Base-by-base conservation (phyloP, 2,797 vertebrate genomes). In the Anas bernieri region DNA sequence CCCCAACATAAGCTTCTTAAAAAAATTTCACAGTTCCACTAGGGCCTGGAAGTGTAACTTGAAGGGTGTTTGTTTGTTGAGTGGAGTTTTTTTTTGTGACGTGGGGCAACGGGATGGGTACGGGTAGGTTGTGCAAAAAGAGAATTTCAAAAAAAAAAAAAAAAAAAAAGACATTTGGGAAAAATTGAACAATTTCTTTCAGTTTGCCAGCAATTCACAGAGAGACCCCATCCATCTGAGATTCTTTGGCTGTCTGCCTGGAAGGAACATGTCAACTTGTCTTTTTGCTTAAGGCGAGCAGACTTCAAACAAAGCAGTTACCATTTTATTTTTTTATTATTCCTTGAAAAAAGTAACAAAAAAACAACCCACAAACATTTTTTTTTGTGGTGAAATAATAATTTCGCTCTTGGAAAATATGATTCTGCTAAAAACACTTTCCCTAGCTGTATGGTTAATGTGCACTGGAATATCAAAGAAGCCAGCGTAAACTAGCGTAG, bases 191-290 rank as follows among this genome's bases (percentile, higher is more conserved):
- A 12, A 69, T 93, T 96, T 92, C 75, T 62, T n/a, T 63, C 46
- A 81, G 82, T 26, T 81, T 92, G 79, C 79, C 45, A 62, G 88
- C 50, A 89, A 75, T 66, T 89, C 72, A 75, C 3, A 91, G 30
- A 94, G 59, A 92, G 74, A 93, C 88, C 63, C 59, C 21, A 96
- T 82, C 70, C 83, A 94, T 94, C 74, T 59, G 94, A 96, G 74
- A 94, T 73, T 88, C 73, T 95, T 17, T 96, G 94, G 87, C 91
- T 86, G 73, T 48, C 83, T 94, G 92, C 93, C 95, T 95, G 59
- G 92, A 96, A 97, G 92, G 80, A 94, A 83, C 92, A 81, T 88
- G 92, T 95, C 93, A 96, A 91, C 78, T 96, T 93, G 46, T 73
- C 80, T 95, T 92, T 86, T 91, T 90, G 73, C 93, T 94, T 86